Evolutionary conservation across 2,113 vertebrate species (phyloP), one percentile per base, ranked within the genome.

Genomic region (Rhizomys pruinosus): DNA sequence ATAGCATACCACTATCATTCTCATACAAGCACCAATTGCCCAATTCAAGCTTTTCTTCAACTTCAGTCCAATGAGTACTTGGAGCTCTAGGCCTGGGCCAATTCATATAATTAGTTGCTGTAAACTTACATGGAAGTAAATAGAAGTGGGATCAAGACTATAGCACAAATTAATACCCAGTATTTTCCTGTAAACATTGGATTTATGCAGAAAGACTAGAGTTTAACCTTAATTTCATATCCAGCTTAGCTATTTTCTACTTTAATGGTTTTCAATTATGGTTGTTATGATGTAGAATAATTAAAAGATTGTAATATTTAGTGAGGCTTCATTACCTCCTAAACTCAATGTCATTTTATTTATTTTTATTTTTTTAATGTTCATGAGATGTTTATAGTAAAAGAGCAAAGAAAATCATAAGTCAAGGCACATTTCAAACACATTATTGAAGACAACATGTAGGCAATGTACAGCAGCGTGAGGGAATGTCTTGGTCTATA

Each of bases 91-190:
- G 39, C 7, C 5, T 22, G 6, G 19, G 17, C 19, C 6, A 23
- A 16, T 1, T 27, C 4, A 20, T 22, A 13, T 6, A 61, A 17
- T 20, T 47, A 34, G 32, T 15, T 93, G 29, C 20, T 32, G 0
- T 80, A 59, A 85, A 68, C 32, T 55, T 71, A 55, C 32, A 78
- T 11, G 66, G 77, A 90, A 77, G 42, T 13, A 91, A 94, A 78
- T 74, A 82, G 22, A 76, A 44, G 0, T 23, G 3, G 5, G 11
- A n/a, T 68, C 25, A 32, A 72, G 68, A 77, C 19, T 20, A 94
- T 2, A 39, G 0, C 10, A 76, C 0, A 68, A 57, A 66, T 72
- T 10, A 7, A n/a, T 1, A 25, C 6, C 11, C 11, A 57, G 19
- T 72, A n/a, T 77, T 94, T 87, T n/a, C 47, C 72, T 63, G 27